phyloP scores from a whole-genome alignment of 1,140 invertebrate species.

The Drosophila bipectinata region DNA sequence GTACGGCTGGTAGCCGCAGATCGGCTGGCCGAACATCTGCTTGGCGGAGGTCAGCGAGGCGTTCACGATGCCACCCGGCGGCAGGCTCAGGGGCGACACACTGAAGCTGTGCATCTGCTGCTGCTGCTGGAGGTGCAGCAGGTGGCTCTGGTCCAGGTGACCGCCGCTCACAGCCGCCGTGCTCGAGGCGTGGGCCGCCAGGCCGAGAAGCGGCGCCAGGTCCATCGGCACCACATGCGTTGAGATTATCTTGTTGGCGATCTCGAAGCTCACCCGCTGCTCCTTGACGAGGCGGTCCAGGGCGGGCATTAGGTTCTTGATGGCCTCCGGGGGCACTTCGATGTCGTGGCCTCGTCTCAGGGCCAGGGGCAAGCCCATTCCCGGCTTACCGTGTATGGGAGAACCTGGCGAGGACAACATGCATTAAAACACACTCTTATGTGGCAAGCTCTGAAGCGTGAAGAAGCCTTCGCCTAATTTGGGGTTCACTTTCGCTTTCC shows the following conservation, averaged over 20 bases:
- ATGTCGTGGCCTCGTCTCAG: slow-evolving; percentile 75
- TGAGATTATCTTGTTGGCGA: slow-evolving; percentile 82
- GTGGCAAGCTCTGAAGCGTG: neutral
- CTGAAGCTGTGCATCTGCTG: slow-evolving; percentile 67
- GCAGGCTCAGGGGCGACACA: slow-evolving; percentile 69
- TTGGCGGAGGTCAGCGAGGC: slow-evolving; percentile 63
- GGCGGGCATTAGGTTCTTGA: slow-evolving; percentile 79
- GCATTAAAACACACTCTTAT: neutral
- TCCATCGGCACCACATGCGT: slow-evolving; percentile 84
- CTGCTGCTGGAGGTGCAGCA: slow-evolving; percentile 59
- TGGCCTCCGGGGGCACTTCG: slow-evolving; percentile 77
- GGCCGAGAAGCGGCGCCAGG: slow-evolving; percentile 78
- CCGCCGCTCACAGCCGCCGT: slow-evolving; percentile 66
- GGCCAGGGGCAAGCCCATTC: slow-evolving; percentile 51
- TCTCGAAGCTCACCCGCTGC: slow-evolving; percentile 81
- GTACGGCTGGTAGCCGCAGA: slow-evolving; percentile 63
- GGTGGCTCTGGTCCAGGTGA: slow-evolving; percentile 62
- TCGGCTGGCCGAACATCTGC: slow-evolving; percentile 73
- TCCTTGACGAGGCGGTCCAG: slow-evolving; percentile 83
- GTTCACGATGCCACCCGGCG: slow-evolving; percentile 57
- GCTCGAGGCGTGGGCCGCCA: slow-evolving; percentile 72
- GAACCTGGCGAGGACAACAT: slow-evolving; percentile 85
- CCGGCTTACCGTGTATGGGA: slow-evolving; percentile 86
- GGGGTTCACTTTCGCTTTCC: slow-evolving; percentile 16
- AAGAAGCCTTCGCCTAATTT: slow-evolving; percentile 14